A percentile compares a stretch with the other conserved stretches of the same genome.
These are phyloP conservation scores for Aphaenogaster rudis DNA, from an alignment of 1,140 invertebrate genomes.

Conservation along the genomic window DNA sequence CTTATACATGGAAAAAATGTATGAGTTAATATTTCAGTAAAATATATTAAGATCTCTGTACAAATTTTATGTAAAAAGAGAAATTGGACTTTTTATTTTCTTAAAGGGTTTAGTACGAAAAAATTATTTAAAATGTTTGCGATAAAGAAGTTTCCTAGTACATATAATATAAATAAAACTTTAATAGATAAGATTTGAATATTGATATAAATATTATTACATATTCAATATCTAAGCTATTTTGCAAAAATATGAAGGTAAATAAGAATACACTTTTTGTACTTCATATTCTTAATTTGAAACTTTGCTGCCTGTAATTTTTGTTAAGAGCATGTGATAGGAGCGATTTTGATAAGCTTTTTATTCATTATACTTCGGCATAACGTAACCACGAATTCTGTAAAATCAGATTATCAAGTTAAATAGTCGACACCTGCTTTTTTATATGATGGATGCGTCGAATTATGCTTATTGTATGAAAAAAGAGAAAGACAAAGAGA, in stretches of 20 bases:
- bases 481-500: conserved; percentile 15
- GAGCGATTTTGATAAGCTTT: not conserved
- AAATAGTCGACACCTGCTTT: conserved; percentile 53
- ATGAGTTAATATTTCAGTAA: not conserved
- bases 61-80: not conserved
- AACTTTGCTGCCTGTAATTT: not conserved
- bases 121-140: not conserved
- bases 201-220: not conserved
- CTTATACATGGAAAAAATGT: not conserved
- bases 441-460: conserved; percentile 49
- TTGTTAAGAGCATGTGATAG: conserved; percentile 8
- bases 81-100: not conserved
- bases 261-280: not conserved
- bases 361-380: conserved; percentile 62
- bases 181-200: not conserved
- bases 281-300: not conserved
- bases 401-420: conserved; percentile 63
- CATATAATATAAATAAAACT: not conserved
- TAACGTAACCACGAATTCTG: conserved; percentile 58
- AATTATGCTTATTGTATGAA: conserved; percentile 59
- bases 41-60: not conserved
- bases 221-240: not conserved
- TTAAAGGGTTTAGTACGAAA: not conserved
- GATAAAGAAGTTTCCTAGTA: not conserved
- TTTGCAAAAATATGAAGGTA: not conserved